Conservation (phyloP, 2,113 vertebrate genomes). For the Pelecanus crispus region DNA sequence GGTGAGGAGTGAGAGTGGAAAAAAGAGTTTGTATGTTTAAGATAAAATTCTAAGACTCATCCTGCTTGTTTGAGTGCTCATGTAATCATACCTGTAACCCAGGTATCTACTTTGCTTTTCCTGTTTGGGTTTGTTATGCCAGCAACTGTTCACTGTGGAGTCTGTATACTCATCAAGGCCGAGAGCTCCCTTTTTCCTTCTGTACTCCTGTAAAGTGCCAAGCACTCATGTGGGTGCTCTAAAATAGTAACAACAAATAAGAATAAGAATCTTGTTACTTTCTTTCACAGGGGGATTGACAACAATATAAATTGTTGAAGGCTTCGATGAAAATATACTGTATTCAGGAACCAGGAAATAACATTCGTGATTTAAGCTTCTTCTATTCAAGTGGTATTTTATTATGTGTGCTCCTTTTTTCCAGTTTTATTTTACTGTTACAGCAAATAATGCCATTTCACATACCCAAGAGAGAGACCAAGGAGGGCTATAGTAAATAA, state of each 20-base stretch:
- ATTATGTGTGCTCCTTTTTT: neutral
- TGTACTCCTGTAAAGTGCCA: neutral
- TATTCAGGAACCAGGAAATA: conserved; percentile 42
- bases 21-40: neutral
- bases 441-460: conserved; percentile 42
- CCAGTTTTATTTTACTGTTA: conserved; percentile 34
- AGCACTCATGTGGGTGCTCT: neutral
- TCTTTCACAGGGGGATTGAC: neutral
- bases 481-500: conserved; percentile 26
- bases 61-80: neutral
- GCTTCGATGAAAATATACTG: conserved; percentile 7
- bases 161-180: neutral
- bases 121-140: neutral
- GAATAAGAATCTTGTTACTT: conserved; percentile 34
- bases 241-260: neutral
- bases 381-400: neutral
- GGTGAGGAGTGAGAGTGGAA: neutral
- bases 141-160: neutral
- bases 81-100: neutral
- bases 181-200: neutral
- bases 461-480: conserved; percentile 9
- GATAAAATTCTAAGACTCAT: neutral
- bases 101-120: neutral
- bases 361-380: conserved; percentile 25
- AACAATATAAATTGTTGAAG: conserved; percentile 11